These are phyloP conservation scores for Malachius bipustulatus DNA, from an alignment of 2,888 invertebrate species.

Conservation along the genomic window DNA sequence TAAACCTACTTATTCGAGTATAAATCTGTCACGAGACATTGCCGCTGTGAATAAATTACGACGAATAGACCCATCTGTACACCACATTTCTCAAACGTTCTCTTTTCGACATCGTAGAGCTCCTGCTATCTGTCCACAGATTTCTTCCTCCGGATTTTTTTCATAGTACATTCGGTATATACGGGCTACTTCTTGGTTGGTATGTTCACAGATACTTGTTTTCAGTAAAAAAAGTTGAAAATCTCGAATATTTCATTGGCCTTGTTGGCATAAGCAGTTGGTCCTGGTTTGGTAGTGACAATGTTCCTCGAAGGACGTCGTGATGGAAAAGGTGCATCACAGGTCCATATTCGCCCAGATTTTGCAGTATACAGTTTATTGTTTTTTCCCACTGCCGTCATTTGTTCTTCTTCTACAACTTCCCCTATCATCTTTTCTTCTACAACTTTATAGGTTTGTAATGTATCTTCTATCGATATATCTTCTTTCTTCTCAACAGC, in stretches of 20 bases:
- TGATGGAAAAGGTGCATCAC: conserved; percentile 1
- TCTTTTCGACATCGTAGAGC: too few species aligned
- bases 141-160: conserved; percentile 1
- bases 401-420: conserved; percentile 4
- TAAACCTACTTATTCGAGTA: conserved; percentile 1
- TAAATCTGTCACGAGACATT: conserved; percentile 1
- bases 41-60: conserved; percentile 1
- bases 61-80: neutral
- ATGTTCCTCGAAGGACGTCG: conserved; percentile 3
- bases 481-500: conserved; percentile 5
- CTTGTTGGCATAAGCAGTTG: conserved; percentile 2
- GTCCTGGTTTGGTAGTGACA: conserved; percentile 6
- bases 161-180: neutral
- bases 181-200: conserved; percentile 2
- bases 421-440: conserved; percentile 1
- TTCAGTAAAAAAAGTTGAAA: neutral
- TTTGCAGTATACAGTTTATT: conserved; percentile 3
- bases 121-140: neutral
- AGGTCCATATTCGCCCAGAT: conserved; percentile 1
- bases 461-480: neutral
- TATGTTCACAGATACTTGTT: conserved; percentile 3
- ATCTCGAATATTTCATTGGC: conserved; percentile 6
- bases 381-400: neutral
- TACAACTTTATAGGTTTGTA: conserved; percentile 4
- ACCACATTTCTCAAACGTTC: too few species aligned